phyloP scores from a whole-genome alignment of 2,113 vertebrate species.

The Aspiorhynchus laticeps region DNA sequence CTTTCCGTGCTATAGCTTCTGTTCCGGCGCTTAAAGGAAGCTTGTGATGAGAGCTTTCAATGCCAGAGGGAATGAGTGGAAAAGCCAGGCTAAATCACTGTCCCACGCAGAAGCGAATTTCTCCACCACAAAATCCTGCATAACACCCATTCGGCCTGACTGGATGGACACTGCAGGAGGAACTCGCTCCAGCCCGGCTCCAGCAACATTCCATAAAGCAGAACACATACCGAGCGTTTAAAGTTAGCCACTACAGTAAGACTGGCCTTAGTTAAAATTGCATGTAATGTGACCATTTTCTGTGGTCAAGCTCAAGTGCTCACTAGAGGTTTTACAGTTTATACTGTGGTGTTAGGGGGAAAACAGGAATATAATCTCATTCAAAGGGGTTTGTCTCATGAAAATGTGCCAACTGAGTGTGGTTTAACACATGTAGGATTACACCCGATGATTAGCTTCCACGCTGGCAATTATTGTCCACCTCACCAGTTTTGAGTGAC shows the following conservation, averaged over 20 bases:
- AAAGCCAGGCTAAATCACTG: slow-evolving; percentile 38
- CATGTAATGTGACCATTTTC: slow-evolving; percentile 52
- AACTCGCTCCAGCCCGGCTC: slow-evolving; percentile 26
- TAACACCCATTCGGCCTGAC: slow-evolving; percentile 41
- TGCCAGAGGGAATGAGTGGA: slow-evolving; percentile 40
- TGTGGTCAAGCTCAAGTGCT: slow-evolving; percentile 48
- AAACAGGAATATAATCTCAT: slow-evolving; percentile 23
- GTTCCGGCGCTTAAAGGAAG: slow-evolving; percentile 19
- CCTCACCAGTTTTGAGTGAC: slow-evolving; percentile 17
- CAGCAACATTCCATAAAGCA: neutral
- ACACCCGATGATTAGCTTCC: slow-evolving; percentile 37
- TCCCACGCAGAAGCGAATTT: slow-evolving; percentile 44
- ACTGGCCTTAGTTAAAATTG: slow-evolving; percentile 41
- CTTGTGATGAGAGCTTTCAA: slow-evolving; percentile 46
- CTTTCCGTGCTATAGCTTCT: slow-evolving; percentile 30
- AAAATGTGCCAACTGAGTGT: slow-evolving; percentile 13
- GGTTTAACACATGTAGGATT: slow-evolving; percentile 53
- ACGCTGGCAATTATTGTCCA: slow-evolving; percentile 23
- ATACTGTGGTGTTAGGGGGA: slow-evolving; percentile 44
- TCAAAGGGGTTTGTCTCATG: slow-evolving; percentile 25
- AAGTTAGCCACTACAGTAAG: slow-evolving; percentile 36
- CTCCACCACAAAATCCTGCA: slow-evolving; percentile 47
- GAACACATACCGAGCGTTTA: slow-evolving; percentile 27
- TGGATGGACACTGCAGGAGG: slow-evolving; percentile 18
- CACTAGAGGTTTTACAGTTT: slow-evolving; percentile 55